Conservation (phyloP, 2,113 vertebrate genomes). For the Eclectus roratus region DNA sequence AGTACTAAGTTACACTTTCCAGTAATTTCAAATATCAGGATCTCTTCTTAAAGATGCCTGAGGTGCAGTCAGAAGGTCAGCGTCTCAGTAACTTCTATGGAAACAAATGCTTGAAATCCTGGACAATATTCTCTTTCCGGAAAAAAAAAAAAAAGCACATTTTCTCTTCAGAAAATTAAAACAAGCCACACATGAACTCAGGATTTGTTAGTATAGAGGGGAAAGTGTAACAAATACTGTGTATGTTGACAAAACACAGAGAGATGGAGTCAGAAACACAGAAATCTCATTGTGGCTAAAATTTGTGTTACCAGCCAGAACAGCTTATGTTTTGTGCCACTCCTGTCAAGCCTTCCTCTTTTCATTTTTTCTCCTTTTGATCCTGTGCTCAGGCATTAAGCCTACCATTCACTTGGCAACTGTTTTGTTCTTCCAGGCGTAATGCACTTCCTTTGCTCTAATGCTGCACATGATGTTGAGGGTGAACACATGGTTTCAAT, state of each 20-base stretch:
- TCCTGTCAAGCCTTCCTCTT: neutral
- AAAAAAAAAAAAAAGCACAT: neutral
- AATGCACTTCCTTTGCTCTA: neutral
- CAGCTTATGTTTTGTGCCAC: neutral
- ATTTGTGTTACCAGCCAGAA: neutral
- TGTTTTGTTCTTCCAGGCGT: neutral
- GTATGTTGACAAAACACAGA: neutral
- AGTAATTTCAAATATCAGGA: neutral
- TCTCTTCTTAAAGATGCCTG: neutral
- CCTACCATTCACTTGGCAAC: neutral
- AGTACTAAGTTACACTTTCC: neutral
- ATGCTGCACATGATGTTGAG: neutral
- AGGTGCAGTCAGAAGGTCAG: neutral
- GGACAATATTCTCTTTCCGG: neutral
- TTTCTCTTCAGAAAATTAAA: neutral
- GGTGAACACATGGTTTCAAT: neutral
- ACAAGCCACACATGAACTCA: neutral
- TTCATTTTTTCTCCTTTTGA: neutral
- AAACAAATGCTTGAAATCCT: neutral
- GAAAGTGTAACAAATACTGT: neutral
- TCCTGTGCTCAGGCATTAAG: neutral
- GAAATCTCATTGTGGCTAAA: neutral
- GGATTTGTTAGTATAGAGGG: neutral
- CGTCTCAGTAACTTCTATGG: neutral
- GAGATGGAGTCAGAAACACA: neutral